These are phyloP conservation scores for Dioctria linearis DNA, from an alignment of 2,888 invertebrate species.

Conservation along the genomic window DNA sequence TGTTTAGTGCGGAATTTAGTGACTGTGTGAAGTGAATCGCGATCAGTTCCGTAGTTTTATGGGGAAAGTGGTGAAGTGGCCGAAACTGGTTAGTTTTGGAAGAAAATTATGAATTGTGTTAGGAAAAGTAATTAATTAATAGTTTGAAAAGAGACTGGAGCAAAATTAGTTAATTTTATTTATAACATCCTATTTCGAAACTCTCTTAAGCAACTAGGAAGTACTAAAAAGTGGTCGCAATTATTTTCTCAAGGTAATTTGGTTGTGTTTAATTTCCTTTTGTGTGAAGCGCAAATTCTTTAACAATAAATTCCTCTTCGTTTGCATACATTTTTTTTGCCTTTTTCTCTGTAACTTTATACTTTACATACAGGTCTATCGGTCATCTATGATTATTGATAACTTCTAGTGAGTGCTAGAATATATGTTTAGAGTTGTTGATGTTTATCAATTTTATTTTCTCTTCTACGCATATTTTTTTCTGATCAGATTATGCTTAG, in stretches of 20 bases:
- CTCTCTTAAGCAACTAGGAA: conserved; percentile 4
- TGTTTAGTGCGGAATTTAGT: background rate
- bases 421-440: no score
- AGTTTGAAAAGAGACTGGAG: no score
- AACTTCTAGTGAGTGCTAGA: background rate
- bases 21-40: background rate
- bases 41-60: background rate
- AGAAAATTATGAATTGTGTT: no score
- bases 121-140: no score
- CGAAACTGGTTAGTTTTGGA: background rate
- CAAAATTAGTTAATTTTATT: no score
- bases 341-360: background rate
- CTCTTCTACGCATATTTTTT: background rate
- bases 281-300: conserved; percentile 33
- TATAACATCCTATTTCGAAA: no score
- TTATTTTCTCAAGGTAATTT: conserved; percentile 20
- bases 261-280: conserved; percentile 18
- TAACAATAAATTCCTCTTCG: conserved; percentile 37
- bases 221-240: conserved; percentile 37
- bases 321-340: background rate
- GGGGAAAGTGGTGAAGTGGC: background rate
- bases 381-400: background rate
- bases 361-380: background rate
- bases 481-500: background rate
- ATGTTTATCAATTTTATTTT: background rate